Base-by-base conservation (phyloP, 2,797 vertebrate genomes). In the Sebastes iracundus region DNA sequence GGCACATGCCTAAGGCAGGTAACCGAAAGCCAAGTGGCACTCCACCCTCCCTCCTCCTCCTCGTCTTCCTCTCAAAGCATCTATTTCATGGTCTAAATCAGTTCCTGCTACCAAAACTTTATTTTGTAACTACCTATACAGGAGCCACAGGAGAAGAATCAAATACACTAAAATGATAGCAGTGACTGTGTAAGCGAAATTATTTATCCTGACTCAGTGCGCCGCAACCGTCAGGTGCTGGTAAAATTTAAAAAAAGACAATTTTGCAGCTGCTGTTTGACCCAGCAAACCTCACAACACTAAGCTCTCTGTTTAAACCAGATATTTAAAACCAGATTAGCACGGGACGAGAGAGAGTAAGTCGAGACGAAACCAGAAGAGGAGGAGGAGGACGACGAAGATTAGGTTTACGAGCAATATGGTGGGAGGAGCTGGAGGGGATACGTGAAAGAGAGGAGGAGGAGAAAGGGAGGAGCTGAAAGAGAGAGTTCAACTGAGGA, bases 401-500 rank as follows among this genome's bases (percentile, higher is more conserved):
- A 81, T 13, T 23, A 75, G 63, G 30, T 69, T 61, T 2, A 23
- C 10, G 25, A 81, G 30, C 3, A 9, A 6, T 30, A 6, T 12
- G 71, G 33, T 60, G 80, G 89, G 80, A 56, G 70, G 87, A 79
- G 81, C 7, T n/a, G 35, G 61, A 32, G 46, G 56, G 27, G 61
- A 56, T 23, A 35, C 3, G 33, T 33, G 32, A 82, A 85, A 32
- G 11, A 79, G 65, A 81, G 66, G 60, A 66, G 27, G 42, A 58
- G 25, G 61, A 66, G 38, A 53, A 13, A 77, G 67, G 84, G 84
- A 84, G 65, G 75, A 61, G 35, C 72, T 30, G 6, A 77, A 38
- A 22, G n/a, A 46, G 8, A 1, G 38, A 84, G 92, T 90, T 94
- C 90, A 88, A 8, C 61, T 11, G 62, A 89, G 92, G 92, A 93